Percentiles rank a stretch among this genome's conserved stretches.
phyloP scores from a whole-genome alignment of 2,888 invertebrate species.

The Hirtodrosophila duncani region DNA sequence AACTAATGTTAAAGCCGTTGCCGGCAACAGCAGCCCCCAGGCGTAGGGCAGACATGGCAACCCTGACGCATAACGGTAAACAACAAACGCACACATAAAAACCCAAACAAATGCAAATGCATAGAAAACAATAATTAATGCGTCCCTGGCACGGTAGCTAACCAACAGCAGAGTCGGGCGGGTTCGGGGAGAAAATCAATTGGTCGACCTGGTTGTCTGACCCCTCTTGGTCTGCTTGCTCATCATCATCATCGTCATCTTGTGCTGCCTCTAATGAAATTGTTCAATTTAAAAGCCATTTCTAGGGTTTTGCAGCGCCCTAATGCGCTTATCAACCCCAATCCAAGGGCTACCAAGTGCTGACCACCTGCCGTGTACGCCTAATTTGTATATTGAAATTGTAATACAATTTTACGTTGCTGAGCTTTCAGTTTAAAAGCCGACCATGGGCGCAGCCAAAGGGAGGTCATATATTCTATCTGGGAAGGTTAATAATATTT shows the following conservation, averaged over 20 bases:
- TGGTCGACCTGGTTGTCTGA: slow-evolving; percentile 15
- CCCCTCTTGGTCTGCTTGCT: not conserved
- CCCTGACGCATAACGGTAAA: slow-evolving; percentile 52
- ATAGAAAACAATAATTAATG: slow-evolving; percentile 57
- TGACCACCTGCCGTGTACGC: no score
- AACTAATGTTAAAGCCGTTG: slow-evolving; percentile 6
- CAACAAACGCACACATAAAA: slow-evolving; percentile 38
- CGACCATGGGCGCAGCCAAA: no score
- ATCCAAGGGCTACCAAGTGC: no score
- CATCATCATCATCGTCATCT: not conserved
- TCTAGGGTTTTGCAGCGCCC: no score
- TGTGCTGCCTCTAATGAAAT: not conserved
- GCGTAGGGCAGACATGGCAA: slow-evolving; percentile 55
- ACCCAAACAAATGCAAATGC: slow-evolving; percentile 68
- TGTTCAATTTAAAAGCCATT: slow-evolving; percentile 13
- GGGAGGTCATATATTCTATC: no score
- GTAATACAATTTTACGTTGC: no score
- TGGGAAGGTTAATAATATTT: no score
- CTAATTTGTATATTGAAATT: no score
- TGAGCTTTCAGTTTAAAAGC: no score
- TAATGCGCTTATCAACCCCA: no score
- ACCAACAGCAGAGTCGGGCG: no score
- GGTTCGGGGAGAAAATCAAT: slow-evolving; percentile 59
- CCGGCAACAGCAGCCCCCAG: not conserved
- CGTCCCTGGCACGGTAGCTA: slow-evolving; percentile 51